phyloP scores from a whole-genome alignment of 1,140 invertebrate species.

The Anastrepha obliqua region DNA sequence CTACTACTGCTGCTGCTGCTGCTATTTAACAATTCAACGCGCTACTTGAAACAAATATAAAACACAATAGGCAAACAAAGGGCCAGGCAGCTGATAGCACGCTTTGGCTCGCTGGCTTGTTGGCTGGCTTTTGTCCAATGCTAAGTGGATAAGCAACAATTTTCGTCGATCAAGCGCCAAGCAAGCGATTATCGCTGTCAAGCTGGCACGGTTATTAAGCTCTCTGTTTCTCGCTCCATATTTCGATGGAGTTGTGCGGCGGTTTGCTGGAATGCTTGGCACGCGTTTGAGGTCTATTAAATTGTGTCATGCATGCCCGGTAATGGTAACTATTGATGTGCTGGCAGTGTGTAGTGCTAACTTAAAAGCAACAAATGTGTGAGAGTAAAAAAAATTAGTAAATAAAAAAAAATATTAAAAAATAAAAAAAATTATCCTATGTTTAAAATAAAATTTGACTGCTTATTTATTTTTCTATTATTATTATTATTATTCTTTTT shows the following conservation, averaged over 20 bases:
- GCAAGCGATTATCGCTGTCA: constrained; percentile 48
- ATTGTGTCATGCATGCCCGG: not conserved
- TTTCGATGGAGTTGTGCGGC: not conserved
- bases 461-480: no score
- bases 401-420: no score
- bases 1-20: not conserved
- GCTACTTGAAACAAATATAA: constrained; percentile 39
- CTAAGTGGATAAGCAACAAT: constrained; percentile 52
- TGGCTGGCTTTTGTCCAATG: constrained; percentile 33
- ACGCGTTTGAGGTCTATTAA: constrained; percentile 30
- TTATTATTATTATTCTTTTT: no score
- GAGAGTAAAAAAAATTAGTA: no score
- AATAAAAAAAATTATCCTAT: no score
- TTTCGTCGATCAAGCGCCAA: constrained; percentile 49
- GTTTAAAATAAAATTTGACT: no score
- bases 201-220: constrained; percentile 33
- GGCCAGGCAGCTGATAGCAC: constrained; percentile 8
- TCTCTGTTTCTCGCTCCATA: not conserved
- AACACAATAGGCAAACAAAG: constrained; percentile 36
- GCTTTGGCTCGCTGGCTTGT: constrained; percentile 13
- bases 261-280: not conserved
- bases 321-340: not conserved
- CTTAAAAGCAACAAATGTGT: no score
- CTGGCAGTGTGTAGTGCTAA: no score
- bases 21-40: constrained; percentile 48